Percentiles rank a stretch among this genome's conserved stretches.
Conservation (phyloP, 2,888 invertebrate species). For the Theretra japonica region DNA sequence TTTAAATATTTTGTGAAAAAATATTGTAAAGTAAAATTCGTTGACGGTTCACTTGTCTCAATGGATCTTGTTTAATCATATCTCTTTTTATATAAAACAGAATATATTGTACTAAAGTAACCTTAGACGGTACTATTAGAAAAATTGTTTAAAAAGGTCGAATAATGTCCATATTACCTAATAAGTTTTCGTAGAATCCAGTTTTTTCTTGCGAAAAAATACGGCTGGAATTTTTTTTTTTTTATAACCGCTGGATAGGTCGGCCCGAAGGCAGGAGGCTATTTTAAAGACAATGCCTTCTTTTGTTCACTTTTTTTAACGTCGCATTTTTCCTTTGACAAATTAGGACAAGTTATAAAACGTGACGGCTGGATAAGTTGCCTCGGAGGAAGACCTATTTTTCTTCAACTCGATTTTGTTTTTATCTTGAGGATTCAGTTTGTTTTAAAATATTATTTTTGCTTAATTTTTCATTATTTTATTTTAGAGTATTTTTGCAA, state of each 20-base stretch:
- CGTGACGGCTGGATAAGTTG: background rate
- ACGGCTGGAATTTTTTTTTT: background rate
- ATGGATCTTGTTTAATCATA: too few relatives aligned
- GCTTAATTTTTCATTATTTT: background rate
- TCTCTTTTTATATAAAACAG: background rate
- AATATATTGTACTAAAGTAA: background rate
- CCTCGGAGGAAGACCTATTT: background rate
- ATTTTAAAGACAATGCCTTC: background rate
- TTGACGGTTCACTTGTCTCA: too few relatives aligned
- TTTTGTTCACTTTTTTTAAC: constrained; percentile 19
- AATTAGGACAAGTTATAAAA: constrained; percentile 19
- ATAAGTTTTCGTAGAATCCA: background rate
- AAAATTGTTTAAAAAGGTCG: background rate
- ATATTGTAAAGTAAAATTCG: too few relatives aligned
- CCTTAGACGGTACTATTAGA: background rate
- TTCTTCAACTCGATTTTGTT: background rate
- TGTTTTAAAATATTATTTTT: background rate
- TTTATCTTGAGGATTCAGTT: background rate
- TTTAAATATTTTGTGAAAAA: too few relatives aligned
- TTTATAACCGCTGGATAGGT: constrained; percentile 7
- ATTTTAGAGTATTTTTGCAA: too few relatives aligned
- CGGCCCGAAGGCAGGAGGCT: background rate
- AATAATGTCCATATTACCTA: constrained; percentile 5
- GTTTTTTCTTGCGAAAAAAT: background rate
- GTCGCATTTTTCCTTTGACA: constrained; percentile 6